Conservation (phyloP, 2,113 vertebrate genomes). For the Argyrosomus japonicus region DNA sequence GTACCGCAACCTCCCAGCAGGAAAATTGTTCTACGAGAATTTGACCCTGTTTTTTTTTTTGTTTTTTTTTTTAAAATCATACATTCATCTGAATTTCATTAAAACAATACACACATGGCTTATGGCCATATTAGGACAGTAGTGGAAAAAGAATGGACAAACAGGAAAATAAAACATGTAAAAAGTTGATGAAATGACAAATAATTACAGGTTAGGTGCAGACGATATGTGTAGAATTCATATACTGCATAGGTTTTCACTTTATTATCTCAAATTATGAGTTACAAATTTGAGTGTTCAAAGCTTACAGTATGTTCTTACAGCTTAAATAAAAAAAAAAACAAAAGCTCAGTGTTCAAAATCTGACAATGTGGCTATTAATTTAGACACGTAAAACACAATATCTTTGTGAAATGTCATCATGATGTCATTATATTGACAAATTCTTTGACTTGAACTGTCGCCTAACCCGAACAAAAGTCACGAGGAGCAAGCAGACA, state of each 20-base stretch:
- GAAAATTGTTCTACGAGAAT: background rate
- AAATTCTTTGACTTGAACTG: background rate
- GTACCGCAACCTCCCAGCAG: background rate
- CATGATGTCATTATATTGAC: background rate
- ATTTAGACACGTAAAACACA: background rate
- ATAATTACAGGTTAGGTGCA: background rate
- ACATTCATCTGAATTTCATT: background rate
- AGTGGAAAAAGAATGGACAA: background rate
- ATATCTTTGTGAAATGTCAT: background rate
- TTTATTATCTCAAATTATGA: background rate
- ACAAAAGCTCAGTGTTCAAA: background rate
- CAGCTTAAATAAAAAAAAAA: background rate
- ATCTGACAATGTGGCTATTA: too few relatives aligned
- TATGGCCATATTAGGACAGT: background rate
- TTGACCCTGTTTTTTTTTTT: too few relatives aligned
- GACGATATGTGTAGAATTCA: background rate
- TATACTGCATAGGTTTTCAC: background rate
- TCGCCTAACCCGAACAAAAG: background rate
- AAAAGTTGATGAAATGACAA: background rate
- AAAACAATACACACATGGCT: slow-evolving; percentile 31
- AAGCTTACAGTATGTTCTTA: background rate
- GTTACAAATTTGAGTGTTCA: background rate
- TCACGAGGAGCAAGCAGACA: slow-evolving; percentile 18
- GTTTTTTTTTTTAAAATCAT: background rate
- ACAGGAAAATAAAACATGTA: slow-evolving; percentile 3